These are phyloP conservation scores for Heliornis fulica DNA, from an alignment of 2,113 vertebrate genomes.

Conservation along the genomic window DNA sequence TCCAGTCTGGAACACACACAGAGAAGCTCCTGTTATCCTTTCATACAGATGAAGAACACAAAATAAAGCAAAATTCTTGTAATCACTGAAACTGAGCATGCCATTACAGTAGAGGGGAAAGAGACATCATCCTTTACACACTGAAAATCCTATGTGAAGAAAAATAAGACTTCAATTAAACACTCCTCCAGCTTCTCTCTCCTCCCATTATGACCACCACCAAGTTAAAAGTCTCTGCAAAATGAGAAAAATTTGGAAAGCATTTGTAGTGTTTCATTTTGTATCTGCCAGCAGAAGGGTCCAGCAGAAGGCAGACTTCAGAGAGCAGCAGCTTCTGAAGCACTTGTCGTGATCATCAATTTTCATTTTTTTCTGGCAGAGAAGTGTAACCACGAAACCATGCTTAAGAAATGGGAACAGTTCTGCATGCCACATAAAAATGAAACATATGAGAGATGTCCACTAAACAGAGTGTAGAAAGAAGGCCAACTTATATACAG, in stretches of 20 bases:
- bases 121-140: neutral
- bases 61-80: neutral
- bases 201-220: neutral
- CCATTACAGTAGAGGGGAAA: neutral
- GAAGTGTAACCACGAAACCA: neutral
- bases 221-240: neutral
- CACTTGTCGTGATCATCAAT: neutral
- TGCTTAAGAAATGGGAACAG: neutral
- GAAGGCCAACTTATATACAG: neutral
- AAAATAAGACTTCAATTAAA: neutral
- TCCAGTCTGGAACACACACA: neutral
- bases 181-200: neutral
- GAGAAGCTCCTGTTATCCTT: neutral
- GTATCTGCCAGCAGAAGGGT: neutral
- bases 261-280: neutral
- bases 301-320: neutral
- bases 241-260: neutral
- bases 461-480: neutral
- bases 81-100: neutral
- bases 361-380: slow-evolving; percentile 7
- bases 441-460: neutral
- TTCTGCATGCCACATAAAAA: neutral
- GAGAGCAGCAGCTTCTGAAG: neutral
- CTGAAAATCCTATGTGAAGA: neutral
- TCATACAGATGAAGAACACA: neutral